Percentiles rank a stretch among this genome's conserved stretches.
These are phyloP conservation scores for Dolomedes plantarius DNA, from an alignment of 2,888 invertebrate species.

Conservation along the genomic window DNA sequence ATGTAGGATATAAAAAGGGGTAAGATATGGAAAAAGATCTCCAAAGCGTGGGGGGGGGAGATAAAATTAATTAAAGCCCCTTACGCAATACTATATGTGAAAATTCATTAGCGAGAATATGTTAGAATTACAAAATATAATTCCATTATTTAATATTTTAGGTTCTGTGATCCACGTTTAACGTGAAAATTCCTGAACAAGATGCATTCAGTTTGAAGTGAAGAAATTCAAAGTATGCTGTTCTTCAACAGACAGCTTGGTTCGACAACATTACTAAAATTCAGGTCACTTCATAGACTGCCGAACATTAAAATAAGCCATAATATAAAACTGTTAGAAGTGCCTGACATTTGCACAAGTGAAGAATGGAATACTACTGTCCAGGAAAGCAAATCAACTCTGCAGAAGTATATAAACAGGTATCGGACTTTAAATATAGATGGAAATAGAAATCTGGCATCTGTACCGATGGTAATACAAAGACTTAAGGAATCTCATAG, in stretches of 20 bases:
- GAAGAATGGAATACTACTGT: conserved; percentile 44
- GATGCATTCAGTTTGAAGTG: too few species aligned
- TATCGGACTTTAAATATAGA: not conserved
- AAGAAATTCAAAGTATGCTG: not conserved
- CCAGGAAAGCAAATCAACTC: conserved; percentile 15
- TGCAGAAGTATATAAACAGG: conserved; percentile 19
- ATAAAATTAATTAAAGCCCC: too few species aligned
- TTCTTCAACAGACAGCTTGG: too few species aligned
- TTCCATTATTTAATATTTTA: too few species aligned
- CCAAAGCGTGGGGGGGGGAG: too few species aligned
- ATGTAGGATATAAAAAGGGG: too few species aligned
- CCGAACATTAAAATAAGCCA: not conserved
- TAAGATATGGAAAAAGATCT: too few species aligned
- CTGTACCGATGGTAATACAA: conserved; percentile 9
- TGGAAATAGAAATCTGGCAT: not conserved
- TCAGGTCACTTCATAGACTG: not conserved
- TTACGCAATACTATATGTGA: too few species aligned
- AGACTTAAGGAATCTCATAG: conserved; percentile 28
- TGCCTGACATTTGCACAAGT: conserved; percentile 44
- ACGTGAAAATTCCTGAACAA: too few species aligned
- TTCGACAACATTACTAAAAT: not conserved
- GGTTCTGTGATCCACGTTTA: too few species aligned
- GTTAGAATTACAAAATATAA: too few species aligned
- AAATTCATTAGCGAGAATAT: too few species aligned
- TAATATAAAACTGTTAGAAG: conserved; percentile 35